Conservation (phyloP, 2,797 vertebrate species). For the Gallirallus australis region DNA sequence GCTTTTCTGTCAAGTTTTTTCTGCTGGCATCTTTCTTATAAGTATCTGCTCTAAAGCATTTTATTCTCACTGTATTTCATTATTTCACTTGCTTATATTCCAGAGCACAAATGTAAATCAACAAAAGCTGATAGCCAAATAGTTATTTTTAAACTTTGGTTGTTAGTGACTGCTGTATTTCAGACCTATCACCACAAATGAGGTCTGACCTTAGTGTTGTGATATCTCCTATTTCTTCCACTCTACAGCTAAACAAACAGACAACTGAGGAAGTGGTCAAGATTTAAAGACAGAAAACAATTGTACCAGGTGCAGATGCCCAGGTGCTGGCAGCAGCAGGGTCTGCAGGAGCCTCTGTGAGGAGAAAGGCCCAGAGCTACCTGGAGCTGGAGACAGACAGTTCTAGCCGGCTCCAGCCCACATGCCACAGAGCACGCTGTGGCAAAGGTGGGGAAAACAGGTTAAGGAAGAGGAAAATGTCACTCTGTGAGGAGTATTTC, state of each 20-base stretch:
- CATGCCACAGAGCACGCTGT: accelerated
- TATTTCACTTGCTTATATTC: background rate
- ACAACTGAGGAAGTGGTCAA: background rate
- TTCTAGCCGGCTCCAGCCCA: accelerated
- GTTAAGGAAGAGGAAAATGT: background rate
- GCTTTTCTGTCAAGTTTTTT: background rate
- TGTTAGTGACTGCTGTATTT: background rate
- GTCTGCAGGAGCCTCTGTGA: background rate
- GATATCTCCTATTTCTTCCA: background rate
- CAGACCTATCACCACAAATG: background rate
- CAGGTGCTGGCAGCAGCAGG: accelerated
- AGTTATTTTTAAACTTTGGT: background rate
- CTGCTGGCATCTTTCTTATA: background rate
- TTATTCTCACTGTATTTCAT: background rate
- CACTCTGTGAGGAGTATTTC: background rate
- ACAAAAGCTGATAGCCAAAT: background rate
- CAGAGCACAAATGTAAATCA: background rate
- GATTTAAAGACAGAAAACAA: background rate
- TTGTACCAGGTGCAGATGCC: accelerated
- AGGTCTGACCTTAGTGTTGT: background rate
- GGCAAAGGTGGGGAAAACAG: too few species aligned
- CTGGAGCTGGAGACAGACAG: accelerated
- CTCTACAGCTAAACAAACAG: background rate
- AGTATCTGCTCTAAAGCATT: background rate
- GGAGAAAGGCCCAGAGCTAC: background rate